Conservation (phyloP, 2,888 invertebrate species). For the Caenorhabditis wallacei region DNA sequence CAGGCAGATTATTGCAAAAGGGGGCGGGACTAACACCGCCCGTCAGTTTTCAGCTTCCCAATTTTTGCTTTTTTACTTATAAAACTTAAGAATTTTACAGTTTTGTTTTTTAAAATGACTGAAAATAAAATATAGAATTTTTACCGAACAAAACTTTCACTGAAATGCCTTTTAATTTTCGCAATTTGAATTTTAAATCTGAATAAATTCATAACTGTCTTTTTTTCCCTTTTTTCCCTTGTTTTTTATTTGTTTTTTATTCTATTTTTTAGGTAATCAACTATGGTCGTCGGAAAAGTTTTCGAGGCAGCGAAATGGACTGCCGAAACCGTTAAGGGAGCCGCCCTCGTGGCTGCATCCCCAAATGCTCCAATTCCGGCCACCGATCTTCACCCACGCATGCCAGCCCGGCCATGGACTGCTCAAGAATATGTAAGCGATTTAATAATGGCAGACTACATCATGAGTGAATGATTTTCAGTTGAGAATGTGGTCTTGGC, state of each 20-base stretch:
- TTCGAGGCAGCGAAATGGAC: conserved; percentile 79
- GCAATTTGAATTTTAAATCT: not conserved
- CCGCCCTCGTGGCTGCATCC: conserved; percentile 75
- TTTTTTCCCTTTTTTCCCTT: not conserved
- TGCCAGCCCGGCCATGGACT: conserved; percentile 80
- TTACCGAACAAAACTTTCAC: not conserved
- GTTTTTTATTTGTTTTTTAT: conserved; percentile 3
- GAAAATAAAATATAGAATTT: not conserved
- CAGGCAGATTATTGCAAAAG: conserved; percentile 18
- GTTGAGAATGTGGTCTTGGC: conserved; percentile 81
- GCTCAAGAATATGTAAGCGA: conserved; percentile 78
- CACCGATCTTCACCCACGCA: conserved; percentile 79
- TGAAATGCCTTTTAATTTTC: too few relatives aligned
- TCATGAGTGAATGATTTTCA: conserved; percentile 42
- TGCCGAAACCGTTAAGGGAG: conserved; percentile 77
- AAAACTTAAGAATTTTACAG: not conserved
- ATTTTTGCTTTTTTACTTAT: conserved; percentile 22
- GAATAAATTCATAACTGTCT: not conserved
- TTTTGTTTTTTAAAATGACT: not conserved
- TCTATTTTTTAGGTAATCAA: conserved; percentile 47
- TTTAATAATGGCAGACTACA: not conserved
- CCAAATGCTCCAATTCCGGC: conserved; percentile 79
- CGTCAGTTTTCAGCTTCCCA: conserved; percentile 44
- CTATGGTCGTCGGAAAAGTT: conserved; percentile 78
- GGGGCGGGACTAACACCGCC: conserved; percentile 59